Conservation (phyloP, 2,113 vertebrate genomes). For the Sander lucioperca region DNA sequence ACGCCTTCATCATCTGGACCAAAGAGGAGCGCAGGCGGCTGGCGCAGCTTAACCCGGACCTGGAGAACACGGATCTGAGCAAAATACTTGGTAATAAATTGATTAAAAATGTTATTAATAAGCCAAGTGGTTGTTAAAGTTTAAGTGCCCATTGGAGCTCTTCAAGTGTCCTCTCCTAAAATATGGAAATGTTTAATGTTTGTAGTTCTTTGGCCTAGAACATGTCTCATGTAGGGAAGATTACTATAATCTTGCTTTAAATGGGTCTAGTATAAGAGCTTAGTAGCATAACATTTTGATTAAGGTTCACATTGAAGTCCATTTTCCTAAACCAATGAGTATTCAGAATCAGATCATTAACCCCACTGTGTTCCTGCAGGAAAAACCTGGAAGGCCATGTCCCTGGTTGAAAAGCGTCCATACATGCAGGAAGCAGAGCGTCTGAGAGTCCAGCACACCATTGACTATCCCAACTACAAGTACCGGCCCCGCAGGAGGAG, state of each 20-base stretch:
- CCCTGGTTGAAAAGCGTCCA: slow-evolving; percentile 92
- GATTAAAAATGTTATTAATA: neutral
- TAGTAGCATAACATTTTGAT: neutral
- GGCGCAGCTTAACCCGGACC: slow-evolving; percentile 83
- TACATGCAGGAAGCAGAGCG: slow-evolving; percentile 98
- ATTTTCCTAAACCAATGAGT: neutral
- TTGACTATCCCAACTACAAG: slow-evolving; percentile 97
- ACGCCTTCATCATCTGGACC: slow-evolving; percentile 90
- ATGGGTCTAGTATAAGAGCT: neutral
- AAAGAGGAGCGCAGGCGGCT: slow-evolving; percentile 86
- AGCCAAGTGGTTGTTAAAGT: neutral
- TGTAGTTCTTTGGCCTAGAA: neutral
- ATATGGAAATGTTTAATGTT: neutral
- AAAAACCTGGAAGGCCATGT: slow-evolving; percentile 95
- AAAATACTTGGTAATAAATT: slow-evolving; percentile 86
- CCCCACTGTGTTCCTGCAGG: slow-evolving; percentile 79
- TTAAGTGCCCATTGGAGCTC: neutral
- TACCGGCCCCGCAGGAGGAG: slow-evolving; percentile 93
- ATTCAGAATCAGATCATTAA: slow-evolving; percentile 12
- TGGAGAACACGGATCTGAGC: slow-evolving; percentile 88
- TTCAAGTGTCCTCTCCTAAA: neutral
- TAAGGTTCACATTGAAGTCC: neutral
- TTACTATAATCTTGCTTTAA: too few relatives aligned
- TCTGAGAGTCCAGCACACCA: slow-evolving; percentile 95
- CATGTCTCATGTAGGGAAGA: neutral